Conservation (phyloP, 2,888 invertebrate species). For the Yponomeuta evonymella region DNA sequence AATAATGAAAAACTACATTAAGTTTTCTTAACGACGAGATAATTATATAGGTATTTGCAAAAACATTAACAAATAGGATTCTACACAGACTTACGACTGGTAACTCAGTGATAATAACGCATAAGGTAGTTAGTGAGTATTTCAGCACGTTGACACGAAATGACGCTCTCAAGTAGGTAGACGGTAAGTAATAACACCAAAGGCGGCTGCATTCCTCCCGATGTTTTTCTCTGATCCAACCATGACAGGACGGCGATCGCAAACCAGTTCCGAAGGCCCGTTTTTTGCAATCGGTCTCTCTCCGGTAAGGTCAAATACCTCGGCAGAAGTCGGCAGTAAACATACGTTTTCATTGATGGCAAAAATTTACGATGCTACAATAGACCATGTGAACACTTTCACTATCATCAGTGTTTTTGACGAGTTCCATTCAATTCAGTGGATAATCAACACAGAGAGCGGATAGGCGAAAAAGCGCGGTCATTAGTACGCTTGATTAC, state of each 20-base stretch:
- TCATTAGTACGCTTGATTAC: no score
- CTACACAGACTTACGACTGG: no score
- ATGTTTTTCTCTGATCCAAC: conserved; percentile 8
- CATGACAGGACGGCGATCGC: conserved; percentile 24
- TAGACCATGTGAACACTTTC: neutral
- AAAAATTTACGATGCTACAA: conserved; percentile 20
- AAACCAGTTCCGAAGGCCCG: conserved; percentile 49
- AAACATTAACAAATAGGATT: no score
- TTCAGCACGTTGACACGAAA: no score
- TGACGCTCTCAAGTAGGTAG: neutral
- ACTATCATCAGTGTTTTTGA: neutral
- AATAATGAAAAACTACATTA: no score
- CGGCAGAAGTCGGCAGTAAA: conserved; percentile 26
- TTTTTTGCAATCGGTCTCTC: conserved; percentile 44
- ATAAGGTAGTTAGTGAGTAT: neutral
- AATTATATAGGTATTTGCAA: no score
- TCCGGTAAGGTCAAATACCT: conserved; percentile 46
- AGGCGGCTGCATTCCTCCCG: conserved; percentile 1
- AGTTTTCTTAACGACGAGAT: no score
- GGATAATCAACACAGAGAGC: neutral
- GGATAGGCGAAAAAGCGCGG: neutral
- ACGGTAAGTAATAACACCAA: neutral
- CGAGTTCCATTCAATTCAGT: neutral
- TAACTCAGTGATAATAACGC: no score
- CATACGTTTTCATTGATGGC: conserved; percentile 21